Percentiles rank a stretch among this genome's conserved stretches.
phyloP scores from a whole-genome alignment of 2,888 invertebrate genomes.

The Ditula angustiorana region DNA sequence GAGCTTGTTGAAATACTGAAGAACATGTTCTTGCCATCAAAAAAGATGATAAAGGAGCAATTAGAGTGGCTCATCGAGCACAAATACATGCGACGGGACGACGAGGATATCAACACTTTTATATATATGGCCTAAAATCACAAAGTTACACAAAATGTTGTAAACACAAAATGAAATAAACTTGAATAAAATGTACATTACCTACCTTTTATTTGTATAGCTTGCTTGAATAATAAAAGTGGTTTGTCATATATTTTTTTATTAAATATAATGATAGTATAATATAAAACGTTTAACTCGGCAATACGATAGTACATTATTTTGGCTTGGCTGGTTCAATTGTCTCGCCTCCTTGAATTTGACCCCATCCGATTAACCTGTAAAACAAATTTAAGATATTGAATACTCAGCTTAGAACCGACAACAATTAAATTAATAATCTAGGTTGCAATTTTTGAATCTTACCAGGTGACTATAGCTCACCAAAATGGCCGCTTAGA shows the following conservation, averaged over 20 bases:
- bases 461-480: no score
- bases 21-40: constrained; percentile 99
- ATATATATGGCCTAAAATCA: constrained; percentile 95
- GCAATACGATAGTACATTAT: constrained; percentile 69
- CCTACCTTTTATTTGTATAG: constrained; percentile 37
- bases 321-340: constrained; percentile 90
- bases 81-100: constrained; percentile 98
- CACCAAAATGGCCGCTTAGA: no score
- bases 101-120: constrained; percentile 98
- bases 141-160: constrained; percentile 43
- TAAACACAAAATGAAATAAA: constrained; percentile 38
- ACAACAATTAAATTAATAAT: no score
- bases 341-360: constrained; percentile 98
- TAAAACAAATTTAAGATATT: constrained; percentile 53
- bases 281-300: constrained; percentile 69
- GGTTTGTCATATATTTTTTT: constrained; percentile 49
- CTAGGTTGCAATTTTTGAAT: no score
- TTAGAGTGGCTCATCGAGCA: constrained; percentile 99
- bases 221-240: constrained; percentile 40
- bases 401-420: no score
- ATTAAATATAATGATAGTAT: constrained; percentile 62
- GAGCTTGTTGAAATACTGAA: constrained; percentile 99
- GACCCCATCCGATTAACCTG: constrained; percentile 99
- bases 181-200: constrained; percentile 34
- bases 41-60: constrained; percentile 99